Evolutionary conservation across 2,888 invertebrate genomes (phyloP), one percentile per base, ranked within the genome.

Genomic region (Erebia aethiops): DNA sequence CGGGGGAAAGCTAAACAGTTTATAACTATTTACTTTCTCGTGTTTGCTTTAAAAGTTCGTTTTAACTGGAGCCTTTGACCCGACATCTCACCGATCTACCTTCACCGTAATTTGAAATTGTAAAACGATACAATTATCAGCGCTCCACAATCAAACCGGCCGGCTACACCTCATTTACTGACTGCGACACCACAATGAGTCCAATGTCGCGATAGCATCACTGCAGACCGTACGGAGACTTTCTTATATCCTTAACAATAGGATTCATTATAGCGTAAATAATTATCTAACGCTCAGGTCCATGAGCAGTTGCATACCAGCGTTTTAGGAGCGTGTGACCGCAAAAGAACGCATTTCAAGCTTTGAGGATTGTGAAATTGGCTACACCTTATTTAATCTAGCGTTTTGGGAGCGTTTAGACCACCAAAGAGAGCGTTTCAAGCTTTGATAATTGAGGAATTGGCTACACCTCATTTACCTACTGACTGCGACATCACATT

Each of bases 131-230:
- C 84, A 85, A 86, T 87, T 87, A 88, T 90, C 88, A 79, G 75
- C 75, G 79, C 79, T 82, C 81, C 84, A 80, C 81, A 85, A 90
- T 89, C 88, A 83, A 80, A 81, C 80, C 80, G 79, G 83, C 84
- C 82, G 78, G 84, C 84, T 80, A 83, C 86, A 86, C 84, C 86
- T 86, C 87, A 83, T 86, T 85, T 84, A 82, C 80, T 79, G 82
- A 77, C 80, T 84, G 81, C 82, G 85, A 84, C 82, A 83, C 84
- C 83, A 86, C 79, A 80, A 78, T 78, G 79, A 78, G 81, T 82
- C 83, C 84, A 85, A 83, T 83, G 81, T 81, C 84, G 79, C 80
- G 90, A 90, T 88, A 84, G 76, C 81, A 88, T 88, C 89, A 67
- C 78, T 77, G 76, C 76, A 78, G 65, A 64, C 57, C 13, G 54